Conservation (phyloP, 2,797 vertebrate genomes). For the Danio tinwini region DNA sequence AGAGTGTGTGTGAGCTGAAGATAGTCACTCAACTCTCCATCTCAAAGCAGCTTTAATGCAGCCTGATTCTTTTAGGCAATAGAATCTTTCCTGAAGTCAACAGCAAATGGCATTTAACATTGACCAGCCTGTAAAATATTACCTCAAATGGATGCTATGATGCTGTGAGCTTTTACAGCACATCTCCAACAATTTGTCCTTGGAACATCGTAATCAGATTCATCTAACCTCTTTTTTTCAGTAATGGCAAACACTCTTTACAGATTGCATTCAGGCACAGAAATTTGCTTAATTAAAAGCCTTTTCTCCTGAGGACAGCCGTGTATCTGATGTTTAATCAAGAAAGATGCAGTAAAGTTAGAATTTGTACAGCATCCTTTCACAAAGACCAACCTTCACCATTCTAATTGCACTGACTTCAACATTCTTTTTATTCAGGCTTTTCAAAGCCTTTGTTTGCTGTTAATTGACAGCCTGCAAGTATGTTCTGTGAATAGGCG, state of each 20-base stretch:
- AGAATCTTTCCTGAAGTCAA: not conserved
- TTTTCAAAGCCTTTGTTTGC: slow-evolving; percentile 28
- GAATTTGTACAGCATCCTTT: slow-evolving; percentile 18
- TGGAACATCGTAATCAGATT: slow-evolving; percentile 28
- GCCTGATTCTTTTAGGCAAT: slow-evolving; percentile 4
- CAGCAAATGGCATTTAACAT: slow-evolving; percentile 31
- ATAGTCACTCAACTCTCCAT: slow-evolving; percentile 23
- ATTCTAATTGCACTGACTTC: not conserved
- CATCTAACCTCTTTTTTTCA: slow-evolving; percentile 29
- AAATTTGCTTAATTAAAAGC: slow-evolving; percentile 46
- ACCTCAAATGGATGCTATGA: slow-evolving; percentile 28
- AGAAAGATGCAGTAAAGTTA: not conserved
- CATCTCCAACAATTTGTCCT: slow-evolving; percentile 48
- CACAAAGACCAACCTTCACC: slow-evolving; percentile 19
- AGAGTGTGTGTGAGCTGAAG: slow-evolving; percentile 31
- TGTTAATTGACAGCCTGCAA: slow-evolving; percentile 4
- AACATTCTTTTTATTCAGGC: slow-evolving; percentile 12
- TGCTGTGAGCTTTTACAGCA: slow-evolving; percentile 7
- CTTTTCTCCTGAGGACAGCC: slow-evolving; percentile 24
- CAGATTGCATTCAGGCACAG: slow-evolving; percentile 39
- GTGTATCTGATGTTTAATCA: slow-evolving; percentile 21
- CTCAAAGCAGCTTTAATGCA: slow-evolving; percentile 31
- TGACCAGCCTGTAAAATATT: slow-evolving; percentile 4
- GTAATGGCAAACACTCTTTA: slow-evolving; percentile 43
- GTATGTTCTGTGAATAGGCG: slow-evolving; percentile 36